Percentiles rank a stretch among this genome's conserved stretches.
Evolutionary conservation across 1,140 invertebrate species (phyloP).

Genomic region (Palaemon carinicauda): DNA sequence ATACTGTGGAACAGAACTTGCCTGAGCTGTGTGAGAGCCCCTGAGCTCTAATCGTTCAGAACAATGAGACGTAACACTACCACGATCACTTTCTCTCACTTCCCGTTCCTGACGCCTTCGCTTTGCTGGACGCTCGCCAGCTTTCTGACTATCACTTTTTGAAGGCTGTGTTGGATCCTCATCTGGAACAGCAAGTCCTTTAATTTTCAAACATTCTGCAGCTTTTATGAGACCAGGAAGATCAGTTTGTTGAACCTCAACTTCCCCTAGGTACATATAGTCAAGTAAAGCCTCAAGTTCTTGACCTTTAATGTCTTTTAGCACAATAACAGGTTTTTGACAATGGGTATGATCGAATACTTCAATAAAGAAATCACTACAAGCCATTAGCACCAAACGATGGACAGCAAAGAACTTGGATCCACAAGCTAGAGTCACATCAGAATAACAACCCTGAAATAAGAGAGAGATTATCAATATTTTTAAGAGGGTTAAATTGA

Average conservation of each 20-base stretch:
- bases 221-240: slow-evolving; percentile 23
- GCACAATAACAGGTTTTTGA: slow-evolving; percentile 20
- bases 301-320: slow-evolving; percentile 17
- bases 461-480: not conserved
- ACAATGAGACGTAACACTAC: not conserved
- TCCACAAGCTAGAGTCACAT: slow-evolving; percentile 17
- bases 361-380: slow-evolving; percentile 23
- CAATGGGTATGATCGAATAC: slow-evolving; percentile 26
- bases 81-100: not conserved
- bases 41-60: not conserved
- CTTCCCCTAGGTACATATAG: slow-evolving; percentile 34
- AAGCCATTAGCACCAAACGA: slow-evolving; percentile 25
- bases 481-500: not conserved
- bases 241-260: slow-evolving; percentile 22
- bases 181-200: slow-evolving; percentile 18
- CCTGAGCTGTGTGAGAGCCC: not conserved
- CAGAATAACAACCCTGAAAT: slow-evolving; percentile 20
- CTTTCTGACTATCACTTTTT: not conserved
- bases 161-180: slow-evolving; percentile 1
- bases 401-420: slow-evolving; percentile 25
- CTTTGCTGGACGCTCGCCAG: not conserved
- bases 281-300: slow-evolving; percentile 17
- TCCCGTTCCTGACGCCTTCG: not conserved
- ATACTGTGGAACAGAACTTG: not conserved
- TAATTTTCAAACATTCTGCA: slow-evolving; percentile 16